A percentile compares a stretch with the other conserved stretches of the same genome.
These are phyloP conservation scores for Melanchra persicariae DNA, from an alignment of 2,888 invertebrate species.

Conservation along the genomic window DNA sequence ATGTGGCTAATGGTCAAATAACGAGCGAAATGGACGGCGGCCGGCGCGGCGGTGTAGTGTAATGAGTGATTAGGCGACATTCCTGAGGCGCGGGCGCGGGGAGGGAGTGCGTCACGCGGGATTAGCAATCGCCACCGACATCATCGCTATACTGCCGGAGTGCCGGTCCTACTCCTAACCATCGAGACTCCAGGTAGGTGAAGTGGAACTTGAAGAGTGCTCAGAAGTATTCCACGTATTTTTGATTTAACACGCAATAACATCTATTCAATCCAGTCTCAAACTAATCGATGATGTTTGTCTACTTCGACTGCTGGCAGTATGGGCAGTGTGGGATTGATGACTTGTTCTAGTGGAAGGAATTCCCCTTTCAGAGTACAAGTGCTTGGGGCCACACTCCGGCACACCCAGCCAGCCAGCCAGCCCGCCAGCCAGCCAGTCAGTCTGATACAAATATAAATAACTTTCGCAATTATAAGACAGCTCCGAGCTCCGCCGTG, in stretches of 20 bases:
- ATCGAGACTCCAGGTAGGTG: background rate
- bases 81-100: constrained; percentile 16
- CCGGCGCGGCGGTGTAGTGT: constrained; percentile 11
- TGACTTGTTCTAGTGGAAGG: too few relatives aligned
- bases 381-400: background rate
- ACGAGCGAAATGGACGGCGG: constrained; percentile 11
- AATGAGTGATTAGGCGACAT: constrained; percentile 59
- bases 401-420: constrained; percentile 1
- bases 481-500: constrained; percentile 5
- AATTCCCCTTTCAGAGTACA: too few relatives aligned
- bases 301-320: background rate
- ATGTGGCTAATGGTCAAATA: constrained; percentile 45
- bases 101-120: background rate
- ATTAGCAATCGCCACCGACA: constrained; percentile 3
- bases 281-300: background rate
- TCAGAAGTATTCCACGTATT: background rate
- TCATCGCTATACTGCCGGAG: background rate
- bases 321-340: background rate
- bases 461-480: constrained; percentile 16
- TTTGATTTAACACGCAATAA: background rate
- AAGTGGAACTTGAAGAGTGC: background rate
- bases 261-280: background rate
- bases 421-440: background rate
- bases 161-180: too few relatives aligned
- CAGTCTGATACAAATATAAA: constrained; percentile 11